A percentile compares a stretch with the other conserved stretches of the same genome.
Conservation (phyloP, 2,113 vertebrate species). For the Gymnocephalus cernua region DNA sequence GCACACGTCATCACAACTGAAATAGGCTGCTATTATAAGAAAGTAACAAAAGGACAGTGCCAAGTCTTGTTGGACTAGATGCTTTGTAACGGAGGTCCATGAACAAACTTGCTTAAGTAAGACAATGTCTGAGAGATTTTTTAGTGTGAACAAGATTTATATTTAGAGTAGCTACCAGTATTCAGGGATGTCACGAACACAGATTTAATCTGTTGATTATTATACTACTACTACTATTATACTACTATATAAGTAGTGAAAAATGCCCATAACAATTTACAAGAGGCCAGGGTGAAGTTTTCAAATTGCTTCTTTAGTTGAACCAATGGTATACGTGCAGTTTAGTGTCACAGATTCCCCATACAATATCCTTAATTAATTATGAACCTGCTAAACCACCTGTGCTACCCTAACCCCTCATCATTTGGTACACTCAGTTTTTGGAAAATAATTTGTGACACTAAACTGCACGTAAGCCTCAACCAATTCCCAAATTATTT, state of each 20-base stretch:
- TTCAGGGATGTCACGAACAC: neutral
- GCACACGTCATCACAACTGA: conserved; percentile 39
- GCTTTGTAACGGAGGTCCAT: neutral
- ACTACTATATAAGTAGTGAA: neutral
- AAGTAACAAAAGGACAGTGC: conserved; percentile 39
- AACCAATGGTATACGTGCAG: too few species aligned
- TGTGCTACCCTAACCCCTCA: too few species aligned
- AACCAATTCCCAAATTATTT: neutral
- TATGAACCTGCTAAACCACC: too few species aligned
- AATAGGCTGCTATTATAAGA: conserved; percentile 61
- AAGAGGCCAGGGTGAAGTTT: neutral
- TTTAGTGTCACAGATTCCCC: too few species aligned
- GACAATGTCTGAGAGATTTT: neutral
- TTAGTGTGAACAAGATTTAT: neutral
- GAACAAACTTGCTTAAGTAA: neutral
- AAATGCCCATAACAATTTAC: neutral
- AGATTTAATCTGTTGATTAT: neutral
- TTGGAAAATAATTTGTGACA: too few species aligned
- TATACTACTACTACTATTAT: too few species aligned
- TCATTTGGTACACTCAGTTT: too few species aligned
- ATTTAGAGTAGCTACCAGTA: neutral
- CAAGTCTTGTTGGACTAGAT: conserved; percentile 31
- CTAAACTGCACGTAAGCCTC: too few species aligned
- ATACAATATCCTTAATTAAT: too few species aligned
- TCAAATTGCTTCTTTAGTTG: too few species aligned